Evolutionary conservation across 2,797 vertebrate species (phyloP).

Genomic region (Champsocephalus esox): DNA sequence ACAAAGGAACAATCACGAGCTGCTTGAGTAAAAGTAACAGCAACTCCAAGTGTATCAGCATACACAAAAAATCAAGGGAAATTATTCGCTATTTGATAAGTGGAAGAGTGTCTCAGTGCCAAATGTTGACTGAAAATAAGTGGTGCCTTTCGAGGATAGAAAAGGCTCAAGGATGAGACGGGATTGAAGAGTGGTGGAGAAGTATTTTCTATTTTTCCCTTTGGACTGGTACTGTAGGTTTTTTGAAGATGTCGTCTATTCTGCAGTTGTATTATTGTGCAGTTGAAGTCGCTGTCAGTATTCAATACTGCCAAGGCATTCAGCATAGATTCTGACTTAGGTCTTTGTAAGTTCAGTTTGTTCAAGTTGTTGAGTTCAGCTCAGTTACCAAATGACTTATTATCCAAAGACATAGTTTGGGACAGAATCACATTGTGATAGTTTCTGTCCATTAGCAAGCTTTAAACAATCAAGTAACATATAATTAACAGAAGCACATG

Average conservation of each 20-base stretch:
- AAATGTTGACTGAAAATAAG: constrained; percentile 3
- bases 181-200: not conserved
- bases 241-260: not conserved
- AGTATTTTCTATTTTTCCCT: not conserved
- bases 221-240: not conserved
- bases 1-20: not conserved
- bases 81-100: not conserved
- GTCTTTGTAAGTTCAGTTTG: no score
- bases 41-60: not conserved
- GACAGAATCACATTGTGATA: no score
- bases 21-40: not conserved
- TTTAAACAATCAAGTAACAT: no score
- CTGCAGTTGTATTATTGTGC: not conserved
- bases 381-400: no score
- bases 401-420: no score
- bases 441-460: no score
- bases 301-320: no score
- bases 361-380: no score
- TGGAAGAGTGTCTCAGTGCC: not conserved
- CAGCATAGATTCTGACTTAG: no score
- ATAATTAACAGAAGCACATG: no score
- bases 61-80: not conserved
- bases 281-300: no score
- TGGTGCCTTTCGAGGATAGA: constrained; percentile 5
- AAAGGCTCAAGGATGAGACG: not conserved